phyloP scores from a whole-genome alignment of 2,113 vertebrate genomes.

The Anhinga anhinga region DNA sequence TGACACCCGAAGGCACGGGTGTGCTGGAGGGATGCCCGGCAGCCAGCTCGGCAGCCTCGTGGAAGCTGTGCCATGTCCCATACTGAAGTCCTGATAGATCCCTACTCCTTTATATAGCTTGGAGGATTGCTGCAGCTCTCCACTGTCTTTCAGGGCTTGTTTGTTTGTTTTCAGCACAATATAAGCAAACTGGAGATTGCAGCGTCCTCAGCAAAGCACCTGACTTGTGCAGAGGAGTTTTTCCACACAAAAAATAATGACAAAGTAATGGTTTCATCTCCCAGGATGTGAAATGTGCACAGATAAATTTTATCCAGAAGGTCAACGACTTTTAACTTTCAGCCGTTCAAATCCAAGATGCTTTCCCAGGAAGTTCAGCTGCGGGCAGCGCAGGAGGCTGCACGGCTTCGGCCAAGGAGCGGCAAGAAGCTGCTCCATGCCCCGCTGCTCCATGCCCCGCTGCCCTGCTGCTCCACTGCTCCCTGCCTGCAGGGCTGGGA shows the following conservation, averaged over 20 bases:
- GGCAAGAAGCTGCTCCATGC: not conserved
- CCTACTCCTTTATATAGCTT: not conserved
- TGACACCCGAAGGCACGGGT: fast-evolving
- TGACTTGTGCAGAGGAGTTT: not conserved
- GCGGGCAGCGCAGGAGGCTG: not conserved
- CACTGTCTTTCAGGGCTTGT: not conserved
- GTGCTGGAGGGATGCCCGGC: fast-evolving
- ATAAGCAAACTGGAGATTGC: not conserved
- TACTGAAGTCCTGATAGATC: not conserved
- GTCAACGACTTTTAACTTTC: not conserved
- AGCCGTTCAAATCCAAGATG: not conserved
- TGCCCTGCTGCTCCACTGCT: not conserved
- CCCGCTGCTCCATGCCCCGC: fast-evolving
- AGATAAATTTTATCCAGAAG: not conserved
- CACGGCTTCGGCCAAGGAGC: not conserved
- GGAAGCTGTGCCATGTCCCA: not conserved
- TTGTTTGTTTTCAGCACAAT: not conserved
- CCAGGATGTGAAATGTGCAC: not conserved
- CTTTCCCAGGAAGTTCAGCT: not conserved
- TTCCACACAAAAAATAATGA: not conserved
- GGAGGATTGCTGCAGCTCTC: not conserved
- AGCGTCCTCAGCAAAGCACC: not conserved
- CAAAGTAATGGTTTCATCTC: not conserved
- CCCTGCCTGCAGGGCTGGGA: not conserved
- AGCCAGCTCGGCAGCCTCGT: fast-evolving